These are phyloP conservation scores for human DNA, from an alignment of 2,113 vertebrate species.

Conservation along the genomic window DNA sequence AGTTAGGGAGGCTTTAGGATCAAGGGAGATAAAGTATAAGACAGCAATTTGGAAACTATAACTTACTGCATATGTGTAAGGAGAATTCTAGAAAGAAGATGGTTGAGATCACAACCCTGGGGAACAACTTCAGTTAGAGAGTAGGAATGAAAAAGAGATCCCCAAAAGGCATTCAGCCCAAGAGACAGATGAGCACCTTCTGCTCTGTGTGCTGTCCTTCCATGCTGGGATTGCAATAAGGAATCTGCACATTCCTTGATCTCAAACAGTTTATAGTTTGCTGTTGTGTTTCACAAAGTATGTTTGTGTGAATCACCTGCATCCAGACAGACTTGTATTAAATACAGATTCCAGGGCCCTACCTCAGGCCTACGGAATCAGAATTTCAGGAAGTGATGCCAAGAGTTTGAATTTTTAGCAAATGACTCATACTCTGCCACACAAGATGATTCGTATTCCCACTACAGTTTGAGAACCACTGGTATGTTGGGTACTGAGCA, in stretches of 20 bases:
- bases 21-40: too few relatives aligned
- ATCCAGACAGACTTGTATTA: not conserved
- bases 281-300: constrained; percentile 29
- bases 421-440: not conserved
- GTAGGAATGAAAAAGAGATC: not conserved
- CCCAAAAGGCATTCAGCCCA: not conserved
- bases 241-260: not conserved
- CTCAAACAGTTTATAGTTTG: not conserved
- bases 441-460: not conserved
- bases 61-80: not conserved
- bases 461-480: constrained; percentile 32
- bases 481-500: not conserved
- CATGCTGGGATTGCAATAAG: not conserved
- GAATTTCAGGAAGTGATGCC: constrained; percentile 26
- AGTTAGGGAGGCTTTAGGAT: too few relatives aligned
- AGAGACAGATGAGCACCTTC: not conserved
- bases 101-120: not conserved
- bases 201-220: not conserved
- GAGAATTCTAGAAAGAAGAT: constrained; percentile 19
- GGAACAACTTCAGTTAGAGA: not conserved
- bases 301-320: not conserved
- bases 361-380: not conserved
- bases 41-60: not conserved
- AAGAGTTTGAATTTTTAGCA: constrained; percentile 43
- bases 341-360: not conserved